These are phyloP conservation scores for Octopus sinensis DNA, from an alignment of 1,140 invertebrate genomes.

Conservation along the genomic window DNA sequence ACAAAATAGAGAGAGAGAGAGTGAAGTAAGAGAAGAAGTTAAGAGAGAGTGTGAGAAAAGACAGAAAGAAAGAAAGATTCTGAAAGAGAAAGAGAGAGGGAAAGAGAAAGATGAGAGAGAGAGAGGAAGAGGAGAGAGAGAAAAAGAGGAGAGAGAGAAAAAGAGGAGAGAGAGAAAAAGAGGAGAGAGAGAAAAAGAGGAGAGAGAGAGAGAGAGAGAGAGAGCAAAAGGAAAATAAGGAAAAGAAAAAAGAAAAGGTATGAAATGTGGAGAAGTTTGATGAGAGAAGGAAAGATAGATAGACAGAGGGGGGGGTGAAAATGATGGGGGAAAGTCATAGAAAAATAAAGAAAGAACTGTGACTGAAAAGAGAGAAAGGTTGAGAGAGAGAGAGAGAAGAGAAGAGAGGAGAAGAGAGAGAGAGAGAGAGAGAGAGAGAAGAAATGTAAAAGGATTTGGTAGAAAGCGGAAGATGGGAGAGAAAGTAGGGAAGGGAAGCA, in stretches of 20 bases:
- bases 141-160: not conserved
- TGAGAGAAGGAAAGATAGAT: not conserved
- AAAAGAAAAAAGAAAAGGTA: not conserved
- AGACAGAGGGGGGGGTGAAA: too few species aligned
- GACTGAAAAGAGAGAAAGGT: too few species aligned
- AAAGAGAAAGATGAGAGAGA: not conserved
- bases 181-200: not conserved
- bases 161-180: not conserved
- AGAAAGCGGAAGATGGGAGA: not conserved
- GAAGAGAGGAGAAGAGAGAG: not conserved
- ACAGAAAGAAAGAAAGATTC: slow-evolving; percentile 3
- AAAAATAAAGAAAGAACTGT: not conserved
- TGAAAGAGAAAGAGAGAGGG: not conserved
- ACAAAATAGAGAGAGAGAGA: not conserved
- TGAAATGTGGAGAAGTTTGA: not conserved
- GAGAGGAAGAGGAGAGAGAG: not conserved
- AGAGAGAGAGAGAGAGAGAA: not conserved
- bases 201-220: not conserved
- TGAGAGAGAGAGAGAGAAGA: not conserved
- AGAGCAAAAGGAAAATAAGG: not conserved
- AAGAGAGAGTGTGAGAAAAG: not conserved
- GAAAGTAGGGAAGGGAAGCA: not conserved
- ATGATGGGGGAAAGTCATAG: too few species aligned
- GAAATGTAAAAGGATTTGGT: not conserved
- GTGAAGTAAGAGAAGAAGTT: not conserved